phyloP scores from a whole-genome alignment of 1,140 invertebrate genomes.

The Acyrthosiphon pisum region DNA sequence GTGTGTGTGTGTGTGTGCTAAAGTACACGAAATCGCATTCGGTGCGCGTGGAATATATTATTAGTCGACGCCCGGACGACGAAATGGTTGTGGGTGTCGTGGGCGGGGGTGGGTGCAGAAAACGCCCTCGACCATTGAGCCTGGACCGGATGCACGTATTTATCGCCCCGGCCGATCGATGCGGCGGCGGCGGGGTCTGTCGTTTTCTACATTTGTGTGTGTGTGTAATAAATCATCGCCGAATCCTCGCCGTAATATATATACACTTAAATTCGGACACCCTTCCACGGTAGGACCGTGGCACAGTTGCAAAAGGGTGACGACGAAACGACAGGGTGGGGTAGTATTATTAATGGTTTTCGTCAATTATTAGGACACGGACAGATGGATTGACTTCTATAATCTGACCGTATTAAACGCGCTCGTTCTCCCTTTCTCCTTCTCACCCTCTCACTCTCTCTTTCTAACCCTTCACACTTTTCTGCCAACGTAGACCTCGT shows the following conservation, averaged over 20 bases:
- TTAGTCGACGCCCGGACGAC: not conserved
- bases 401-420: slow-evolving; percentile 43
- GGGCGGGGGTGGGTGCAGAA: too few species aligned
- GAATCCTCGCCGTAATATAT: not conserved
- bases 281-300: not conserved
- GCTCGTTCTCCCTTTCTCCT: not conserved
- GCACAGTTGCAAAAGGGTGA: not conserved
- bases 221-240: not conserved
- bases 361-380: slow-evolving; percentile 43
- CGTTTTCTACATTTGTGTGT: not conserved
- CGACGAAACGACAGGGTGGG: not conserved
- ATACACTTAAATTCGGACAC: slow-evolving; percentile 25
- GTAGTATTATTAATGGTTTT: slow-evolving; percentile 48
- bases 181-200: not conserved
- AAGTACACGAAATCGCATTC: not conserved
- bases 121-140: not conserved
- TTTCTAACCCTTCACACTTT: not conserved
- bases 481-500: not conserved
- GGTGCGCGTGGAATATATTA: not conserved
- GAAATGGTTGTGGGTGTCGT: not conserved
- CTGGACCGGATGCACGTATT: slow-evolving; percentile 18
- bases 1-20: not conserved
- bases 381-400: slow-evolving; percentile 49
- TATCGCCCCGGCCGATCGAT: slow-evolving; percentile 26
- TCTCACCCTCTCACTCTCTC: not conserved